Evolutionary conservation across 2,888 invertebrate genomes (phyloP).

Genomic region (Papilio elwesi): DNA sequence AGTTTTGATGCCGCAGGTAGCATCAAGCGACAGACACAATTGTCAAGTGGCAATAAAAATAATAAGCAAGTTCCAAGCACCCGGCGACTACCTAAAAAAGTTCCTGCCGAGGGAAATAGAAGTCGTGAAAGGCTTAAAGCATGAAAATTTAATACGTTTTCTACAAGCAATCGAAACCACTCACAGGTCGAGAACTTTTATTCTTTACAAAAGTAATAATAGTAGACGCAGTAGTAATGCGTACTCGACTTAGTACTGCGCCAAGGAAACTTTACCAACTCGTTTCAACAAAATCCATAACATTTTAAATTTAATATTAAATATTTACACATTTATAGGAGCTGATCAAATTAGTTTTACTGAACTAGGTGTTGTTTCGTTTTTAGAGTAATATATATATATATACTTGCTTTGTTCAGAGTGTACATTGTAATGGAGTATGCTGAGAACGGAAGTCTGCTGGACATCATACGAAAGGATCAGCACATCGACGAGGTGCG

Average conservation of each 20-base stretch:
- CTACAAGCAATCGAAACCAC: conserved; percentile 94
- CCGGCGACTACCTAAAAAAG: conserved; percentile 91
- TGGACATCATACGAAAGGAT: conserved; percentile 90
- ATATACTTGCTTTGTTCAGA: no score
- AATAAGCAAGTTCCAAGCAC: conserved; percentile 92
- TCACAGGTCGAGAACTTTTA: conserved; percentile 84
- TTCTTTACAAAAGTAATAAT: conserved; percentile 29
- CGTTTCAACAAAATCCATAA: neutral
- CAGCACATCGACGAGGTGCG: conserved; percentile 88
- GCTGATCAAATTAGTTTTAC: no score
- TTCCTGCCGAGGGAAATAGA: conserved; percentile 93
- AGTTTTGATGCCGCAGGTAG: conserved; percentile 78
- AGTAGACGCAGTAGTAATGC: conserved; percentile 3
- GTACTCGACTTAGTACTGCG: conserved; percentile 1
- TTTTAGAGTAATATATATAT: no score
- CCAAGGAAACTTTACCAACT: neutral
- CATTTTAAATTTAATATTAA: neutral
- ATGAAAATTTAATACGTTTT: conserved; percentile 91
- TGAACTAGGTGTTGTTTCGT: no score
- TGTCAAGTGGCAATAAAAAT: conserved; percentile 92
- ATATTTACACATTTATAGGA: neutral
- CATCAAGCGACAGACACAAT: conserved; percentile 88
- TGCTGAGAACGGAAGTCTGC: conserved; percentile 90
- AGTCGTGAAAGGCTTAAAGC: conserved; percentile 91
- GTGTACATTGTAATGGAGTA: conserved; percentile 94